These are phyloP conservation scores for Caenorhabditis angaria DNA, from an alignment of 2,888 invertebrate species.

Conservation along the genomic window DNA sequence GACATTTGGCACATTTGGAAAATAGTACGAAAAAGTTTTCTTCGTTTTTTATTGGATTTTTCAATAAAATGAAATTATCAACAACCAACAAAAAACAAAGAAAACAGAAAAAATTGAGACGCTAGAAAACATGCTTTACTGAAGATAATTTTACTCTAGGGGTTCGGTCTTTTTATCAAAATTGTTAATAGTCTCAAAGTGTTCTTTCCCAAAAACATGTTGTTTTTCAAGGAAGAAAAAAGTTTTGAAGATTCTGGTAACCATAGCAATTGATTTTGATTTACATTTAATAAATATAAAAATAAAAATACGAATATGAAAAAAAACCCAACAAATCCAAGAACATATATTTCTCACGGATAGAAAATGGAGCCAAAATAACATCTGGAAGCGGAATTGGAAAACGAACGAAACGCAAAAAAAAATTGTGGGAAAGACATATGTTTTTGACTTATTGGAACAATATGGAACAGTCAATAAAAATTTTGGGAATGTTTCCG, in stretches of 20 bases:
- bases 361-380: not conserved
- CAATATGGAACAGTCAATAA: not conserved
- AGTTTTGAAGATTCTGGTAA: not conserved
- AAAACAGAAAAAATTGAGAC: not conserved
- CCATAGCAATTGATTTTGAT: not conserved
- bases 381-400: not conserved
- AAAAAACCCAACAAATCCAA: not conserved
- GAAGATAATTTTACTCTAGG: constrained; percentile 2
- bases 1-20: too few species aligned
- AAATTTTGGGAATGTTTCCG: not conserved
- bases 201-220: too few species aligned
- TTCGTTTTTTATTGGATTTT: too few species aligned
- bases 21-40: too few species aligned
- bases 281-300: not conserved
- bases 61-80: not conserved
- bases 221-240: not conserved
- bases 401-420: too few species aligned
- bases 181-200: not conserved
- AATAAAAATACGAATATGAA: not conserved
- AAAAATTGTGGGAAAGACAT: not conserved
- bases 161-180: constrained; percentile 1
- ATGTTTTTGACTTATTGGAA: constrained; percentile 1
- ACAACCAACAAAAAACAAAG: not conserved
- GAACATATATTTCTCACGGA: not conserved
- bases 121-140: not conserved